Conservation (phyloP, 2,113 vertebrate genomes). For the Aleadryas rufinucha region DNA sequence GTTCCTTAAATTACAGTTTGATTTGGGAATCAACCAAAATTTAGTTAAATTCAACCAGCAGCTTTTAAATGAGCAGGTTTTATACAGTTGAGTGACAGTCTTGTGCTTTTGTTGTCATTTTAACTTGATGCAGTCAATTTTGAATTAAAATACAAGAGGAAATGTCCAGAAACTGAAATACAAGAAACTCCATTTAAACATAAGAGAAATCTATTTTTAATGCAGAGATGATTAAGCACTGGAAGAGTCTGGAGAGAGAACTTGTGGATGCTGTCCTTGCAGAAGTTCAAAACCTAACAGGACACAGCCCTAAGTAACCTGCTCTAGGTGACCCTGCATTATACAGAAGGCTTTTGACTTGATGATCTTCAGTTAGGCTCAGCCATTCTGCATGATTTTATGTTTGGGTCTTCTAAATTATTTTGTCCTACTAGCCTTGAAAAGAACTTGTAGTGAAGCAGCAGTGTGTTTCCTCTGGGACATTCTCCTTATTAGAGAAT, state of each 20-base stretch:
- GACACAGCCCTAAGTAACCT: neutral
- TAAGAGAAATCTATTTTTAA: neutral
- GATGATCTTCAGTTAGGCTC: neutral
- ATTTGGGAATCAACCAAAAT: neutral
- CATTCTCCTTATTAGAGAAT: neutral
- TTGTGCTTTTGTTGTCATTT: neutral
- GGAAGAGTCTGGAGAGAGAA: neutral
- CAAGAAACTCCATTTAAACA: neutral
- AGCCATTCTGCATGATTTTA: neutral
- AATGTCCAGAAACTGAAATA: neutral
- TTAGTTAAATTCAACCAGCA: neutral
- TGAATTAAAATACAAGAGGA: neutral
- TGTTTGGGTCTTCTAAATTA: neutral
- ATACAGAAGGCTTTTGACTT: neutral
- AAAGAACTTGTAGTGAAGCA: neutral
- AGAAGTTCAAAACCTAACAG: neutral
- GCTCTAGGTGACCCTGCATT: neutral
- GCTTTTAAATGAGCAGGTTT: neutral
- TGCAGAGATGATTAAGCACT: neutral
- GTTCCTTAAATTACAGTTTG: neutral
- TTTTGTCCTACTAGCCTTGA: neutral
- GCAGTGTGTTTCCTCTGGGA: accelerated
- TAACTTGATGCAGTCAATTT: neutral
- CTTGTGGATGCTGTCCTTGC: neutral
- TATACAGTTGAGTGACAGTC: neutral